Base-by-base conservation (phyloP, 2,113 vertebrate genomes). In the Engystomops pustulosus region DNA sequence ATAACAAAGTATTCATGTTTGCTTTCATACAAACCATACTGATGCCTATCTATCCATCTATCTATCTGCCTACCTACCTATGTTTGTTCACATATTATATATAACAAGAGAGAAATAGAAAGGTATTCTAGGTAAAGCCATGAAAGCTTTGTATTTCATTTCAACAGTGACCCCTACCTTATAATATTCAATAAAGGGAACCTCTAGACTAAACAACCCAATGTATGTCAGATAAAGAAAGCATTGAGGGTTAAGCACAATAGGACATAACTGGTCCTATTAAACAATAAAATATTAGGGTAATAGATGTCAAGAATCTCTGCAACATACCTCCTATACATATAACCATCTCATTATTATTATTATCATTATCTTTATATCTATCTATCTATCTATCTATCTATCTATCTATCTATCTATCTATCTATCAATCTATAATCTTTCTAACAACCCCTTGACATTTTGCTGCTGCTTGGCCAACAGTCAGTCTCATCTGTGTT, bases 51-150 rank as follows among this genome's bases (percentile, higher is more conserved):
- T 67, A 47, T 80, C 60, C 49, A 68, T n/a, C 49, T 45, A 79
- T 79, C 77, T 79, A 44, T 41, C 53, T 60, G 55, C 76, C n/a
- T 79, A 79, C 51, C 76, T 79, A 65, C 65, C 38, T 65, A 44
- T 79, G n/a, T 68, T 6, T 80, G 25, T 69, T 12, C 45, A 6
- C 45, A 55, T 80, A 3, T 60, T 20, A 11, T 30, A 14, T 62
- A 62, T 27, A 62, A 10, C 23, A 14, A 62, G 58, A 6, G 58
- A 3, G n/a, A 58, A 58, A 12, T 11, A 3, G 23, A 58, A 8
- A 2, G 12, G 23, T 25, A 8, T 58, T 58, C n/a, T 10, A 58
- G 55, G 0, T 25, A 12, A 27, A 58, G n/a, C 23, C n/a, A 25
- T 27, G 25, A 15, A 25, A 14, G 58, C 12, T 9, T 62, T 30